phyloP scores from a whole-genome alignment of 2,888 invertebrate species.

The Drosophila kambysellisi region DNA sequence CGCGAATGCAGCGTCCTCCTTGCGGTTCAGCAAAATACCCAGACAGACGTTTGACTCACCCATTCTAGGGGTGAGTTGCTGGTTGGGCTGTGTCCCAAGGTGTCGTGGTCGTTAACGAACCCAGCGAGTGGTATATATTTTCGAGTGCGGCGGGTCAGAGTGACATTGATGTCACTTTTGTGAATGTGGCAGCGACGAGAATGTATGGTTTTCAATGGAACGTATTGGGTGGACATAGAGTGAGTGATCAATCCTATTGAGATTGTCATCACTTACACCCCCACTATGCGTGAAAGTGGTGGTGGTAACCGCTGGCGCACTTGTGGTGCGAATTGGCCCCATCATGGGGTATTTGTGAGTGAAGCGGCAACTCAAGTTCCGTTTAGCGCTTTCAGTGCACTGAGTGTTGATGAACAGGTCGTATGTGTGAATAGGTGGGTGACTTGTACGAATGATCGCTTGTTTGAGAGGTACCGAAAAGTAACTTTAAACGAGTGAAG shows the following conservation, averaged over 20 bases:
- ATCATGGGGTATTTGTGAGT: too few species aligned
- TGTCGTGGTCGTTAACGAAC: constrained; percentile 10
- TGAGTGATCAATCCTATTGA: constrained; percentile 5
- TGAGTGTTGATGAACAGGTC: constrained; percentile 12
- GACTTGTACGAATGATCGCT: constrained; percentile 2
- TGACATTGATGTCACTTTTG: constrained; percentile 1
- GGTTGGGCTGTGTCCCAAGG: constrained; percentile 1
- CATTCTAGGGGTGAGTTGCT: background rate
- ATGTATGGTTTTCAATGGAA: background rate
- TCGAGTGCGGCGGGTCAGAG: background rate
- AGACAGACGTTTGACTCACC: background rate
- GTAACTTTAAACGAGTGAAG: too few species aligned
- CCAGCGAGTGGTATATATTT: constrained; percentile 14
- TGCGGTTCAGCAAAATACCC: constrained; percentile 25
- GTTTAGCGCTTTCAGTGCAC: background rate
- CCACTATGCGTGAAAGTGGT: background rate
- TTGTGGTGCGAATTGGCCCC: constrained; percentile 2
- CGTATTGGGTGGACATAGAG: background rate
- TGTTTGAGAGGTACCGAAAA: background rate
- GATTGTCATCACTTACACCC: background rate
- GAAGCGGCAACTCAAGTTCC: constrained; percentile 11
- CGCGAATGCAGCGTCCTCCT: constrained; percentile 18
- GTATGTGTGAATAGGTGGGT: constrained; percentile 10
- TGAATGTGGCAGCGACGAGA: constrained; percentile 1
- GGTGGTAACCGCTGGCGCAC: background rate